phyloP scores from a whole-genome alignment of 2,113 vertebrate species.

The crab-eating macaque (Macaca fascicularis) region T2T-MFA8v1.1 NC_088394.1:15552501-15553000 shows the following conservation, averaged over 20 bases:
- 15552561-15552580: no score
- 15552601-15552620: not conserved
- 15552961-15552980: not conserved
- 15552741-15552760: not conserved
- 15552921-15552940: not conserved
- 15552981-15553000: not conserved
- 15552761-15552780: not conserved
- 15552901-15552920: not conserved
- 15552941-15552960: not conserved
- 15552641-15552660: fast-evolving
- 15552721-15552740: not conserved
- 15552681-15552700: not conserved
- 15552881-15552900: not conserved
- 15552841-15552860: not conserved
- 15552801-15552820: not conserved
- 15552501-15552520: not conserved
- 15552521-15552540: not conserved
- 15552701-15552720: not conserved
- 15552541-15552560: not conserved
- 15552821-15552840: not conserved
- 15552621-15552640: not conserved
- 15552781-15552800: not conserved
- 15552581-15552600: not conserved
- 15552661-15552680: not conserved
- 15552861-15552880: not conserved